Percentiles rank a stretch among this genome's conserved stretches.
These are phyloP conservation scores for Ephydatia muelleri DNA, from an alignment of 37 sponge, comb jelly and placozoan genomes.

Conservation along the genomic window DNA sequence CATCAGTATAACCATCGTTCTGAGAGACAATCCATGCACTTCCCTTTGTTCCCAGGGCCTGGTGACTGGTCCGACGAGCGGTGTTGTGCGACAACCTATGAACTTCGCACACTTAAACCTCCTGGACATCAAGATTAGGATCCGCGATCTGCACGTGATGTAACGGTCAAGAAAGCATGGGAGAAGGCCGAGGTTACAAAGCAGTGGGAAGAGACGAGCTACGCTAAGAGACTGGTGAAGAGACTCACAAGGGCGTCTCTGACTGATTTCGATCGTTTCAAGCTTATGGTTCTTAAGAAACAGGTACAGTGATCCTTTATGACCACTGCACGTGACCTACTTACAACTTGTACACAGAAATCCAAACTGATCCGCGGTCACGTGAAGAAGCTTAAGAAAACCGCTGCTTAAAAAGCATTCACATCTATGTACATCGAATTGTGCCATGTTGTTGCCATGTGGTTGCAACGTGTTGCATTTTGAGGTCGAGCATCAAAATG, in stretches of 20 bases:
- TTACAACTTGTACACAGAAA: not conserved
- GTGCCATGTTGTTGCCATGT: not conserved
- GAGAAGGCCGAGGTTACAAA: constrained; percentile 62
- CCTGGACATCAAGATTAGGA: constrained; percentile 78
- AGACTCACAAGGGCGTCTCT: constrained; percentile 46
- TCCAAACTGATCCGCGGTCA: not conserved
- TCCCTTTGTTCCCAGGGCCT: constrained; percentile 60
- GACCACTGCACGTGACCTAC: not conserved
- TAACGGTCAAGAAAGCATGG: constrained; percentile 68
- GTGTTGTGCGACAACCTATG: constrained; percentile 78
- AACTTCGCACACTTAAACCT: constrained; percentile 68
- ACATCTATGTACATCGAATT: not conserved
- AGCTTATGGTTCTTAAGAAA: constrained; percentile 84
- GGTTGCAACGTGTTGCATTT: not conserved
- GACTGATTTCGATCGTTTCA: constrained; percentile 95
- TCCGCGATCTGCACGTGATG: constrained; percentile 78
- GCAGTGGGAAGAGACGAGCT: constrained; percentile 81
- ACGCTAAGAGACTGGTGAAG: constrained; percentile 71
- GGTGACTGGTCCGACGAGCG: constrained; percentile 84
- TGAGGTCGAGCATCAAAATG: not conserved
- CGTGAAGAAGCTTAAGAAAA: not conserved
- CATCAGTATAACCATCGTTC: not conserved
- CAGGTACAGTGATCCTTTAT: constrained; percentile 46
- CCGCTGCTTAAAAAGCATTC: not conserved
- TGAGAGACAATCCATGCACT: not conserved